Evolutionary conservation across 2,888 invertebrate genomes (phyloP).

Genomic region (Strigamia maritima): DNA sequence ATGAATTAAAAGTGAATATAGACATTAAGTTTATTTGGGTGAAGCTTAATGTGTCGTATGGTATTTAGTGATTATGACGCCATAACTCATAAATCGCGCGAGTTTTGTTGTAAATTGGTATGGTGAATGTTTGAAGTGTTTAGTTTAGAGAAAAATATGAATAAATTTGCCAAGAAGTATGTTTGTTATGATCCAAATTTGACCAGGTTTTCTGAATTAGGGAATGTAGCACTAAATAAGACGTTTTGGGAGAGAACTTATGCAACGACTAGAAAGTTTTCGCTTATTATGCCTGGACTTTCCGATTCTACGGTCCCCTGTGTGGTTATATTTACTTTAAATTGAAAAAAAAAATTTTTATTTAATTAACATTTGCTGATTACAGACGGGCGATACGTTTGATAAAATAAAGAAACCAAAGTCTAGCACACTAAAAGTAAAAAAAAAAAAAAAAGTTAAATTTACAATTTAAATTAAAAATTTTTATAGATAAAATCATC

Average conservation of each 20-base stretch:
- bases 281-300: neutral
- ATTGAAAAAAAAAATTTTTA: too few species aligned
- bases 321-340: too few species aligned
- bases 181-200: conserved; percentile 2
- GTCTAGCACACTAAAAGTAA: neutral
- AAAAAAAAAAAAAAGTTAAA: too few species aligned
- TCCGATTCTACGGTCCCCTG: neutral
- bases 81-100: too few species aligned
- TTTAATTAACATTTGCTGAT: neutral
- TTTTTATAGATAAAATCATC: neutral
- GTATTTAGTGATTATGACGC: too few species aligned
- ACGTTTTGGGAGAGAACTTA: conserved; percentile 1
- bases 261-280: neutral
- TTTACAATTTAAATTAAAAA: too few species aligned
- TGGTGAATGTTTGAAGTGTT: too few species aligned
- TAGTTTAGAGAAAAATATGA: neutral
- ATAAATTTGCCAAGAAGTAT: conserved; percentile 7
- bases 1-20: too few species aligned
- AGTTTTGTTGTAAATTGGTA: too few species aligned
- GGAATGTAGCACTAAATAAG: neutral
- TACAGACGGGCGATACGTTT: neutral
- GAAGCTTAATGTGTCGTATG: too few species aligned
- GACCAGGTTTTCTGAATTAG: neutral
- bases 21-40: too few species aligned
- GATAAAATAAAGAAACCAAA: neutral